A percentile compares a stretch with the other conserved stretches of the same genome.
These are phyloP conservation scores for Notechis scutatus DNA, from an alignment of 2,113 vertebrate species.

Conservation along the genomic window DNA sequence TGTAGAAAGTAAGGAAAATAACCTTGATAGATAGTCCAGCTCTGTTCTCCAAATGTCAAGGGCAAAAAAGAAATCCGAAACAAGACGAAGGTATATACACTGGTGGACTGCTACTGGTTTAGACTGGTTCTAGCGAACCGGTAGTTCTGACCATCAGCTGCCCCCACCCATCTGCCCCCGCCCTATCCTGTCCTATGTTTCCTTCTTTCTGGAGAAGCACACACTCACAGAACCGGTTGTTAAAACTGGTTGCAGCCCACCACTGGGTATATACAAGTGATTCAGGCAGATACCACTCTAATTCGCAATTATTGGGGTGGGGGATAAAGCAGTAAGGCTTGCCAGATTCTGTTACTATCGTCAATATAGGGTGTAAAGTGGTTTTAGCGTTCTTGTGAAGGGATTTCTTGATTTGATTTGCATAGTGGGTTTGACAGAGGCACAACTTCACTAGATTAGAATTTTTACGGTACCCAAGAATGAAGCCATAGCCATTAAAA, in stretches of 20 bases:
- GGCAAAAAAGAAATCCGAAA: not conserved
- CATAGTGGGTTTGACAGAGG: not conserved
- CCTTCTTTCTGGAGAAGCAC: too few relatives aligned
- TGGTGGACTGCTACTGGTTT: too few relatives aligned
- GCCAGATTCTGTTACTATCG: not conserved
- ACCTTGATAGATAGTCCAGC: not conserved
- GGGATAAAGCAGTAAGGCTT: not conserved
- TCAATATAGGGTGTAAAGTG: not conserved
- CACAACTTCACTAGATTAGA: not conserved
- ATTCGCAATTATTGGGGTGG: not conserved
- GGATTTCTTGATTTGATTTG: not conserved
- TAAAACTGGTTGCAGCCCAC: too few relatives aligned
- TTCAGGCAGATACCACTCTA: not conserved
- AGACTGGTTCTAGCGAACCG: too few relatives aligned
- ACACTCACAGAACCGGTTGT: too few relatives aligned
- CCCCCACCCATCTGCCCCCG: too few relatives aligned
- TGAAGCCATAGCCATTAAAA: not conserved
- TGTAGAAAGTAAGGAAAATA: not conserved
- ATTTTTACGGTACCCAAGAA: not conserved
- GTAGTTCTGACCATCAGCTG: too few relatives aligned
- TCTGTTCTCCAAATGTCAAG: not conserved
- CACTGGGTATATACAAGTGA: not conserved
- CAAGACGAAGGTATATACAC: not conserved
- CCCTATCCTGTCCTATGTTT: too few relatives aligned
- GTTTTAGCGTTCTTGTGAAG: not conserved